Conservation (phyloP, 2,797 vertebrate species). For the Tragelaphus eurycerus region DNA sequence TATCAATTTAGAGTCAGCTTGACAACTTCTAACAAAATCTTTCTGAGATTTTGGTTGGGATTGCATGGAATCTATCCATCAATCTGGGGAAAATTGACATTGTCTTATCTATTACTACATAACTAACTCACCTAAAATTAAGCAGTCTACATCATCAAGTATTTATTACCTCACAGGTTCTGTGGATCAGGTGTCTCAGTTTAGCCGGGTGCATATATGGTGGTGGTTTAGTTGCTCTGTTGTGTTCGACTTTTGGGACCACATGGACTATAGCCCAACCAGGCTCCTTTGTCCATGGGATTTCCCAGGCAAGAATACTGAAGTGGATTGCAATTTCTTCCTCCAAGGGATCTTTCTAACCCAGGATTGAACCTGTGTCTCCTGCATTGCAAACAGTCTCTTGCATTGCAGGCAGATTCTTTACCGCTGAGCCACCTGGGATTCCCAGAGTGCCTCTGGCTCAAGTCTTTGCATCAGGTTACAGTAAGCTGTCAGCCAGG, state of each 20-base stretch:
- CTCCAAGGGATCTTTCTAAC: not conserved
- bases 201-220: not conserved
- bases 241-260: not conserved
- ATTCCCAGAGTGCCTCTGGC: not conserved
- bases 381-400: not conserved
- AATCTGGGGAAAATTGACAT: not conserved
- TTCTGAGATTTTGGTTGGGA: conserved; percentile 1
- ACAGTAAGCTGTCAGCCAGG: not conserved
- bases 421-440: not conserved
- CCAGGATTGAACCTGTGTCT: not conserved
- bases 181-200: not conserved
- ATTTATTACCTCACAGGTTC: not conserved
- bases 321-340: not conserved
- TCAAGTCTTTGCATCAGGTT: not conserved
- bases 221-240: not conserved
- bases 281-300: not conserved
- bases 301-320: not conserved
- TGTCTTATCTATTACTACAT: not conserved
- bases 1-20: not conserved
- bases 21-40: not conserved
- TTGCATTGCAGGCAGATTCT: not conserved
- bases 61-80: not conserved
- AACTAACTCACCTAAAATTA: not conserved
- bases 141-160: not conserved
- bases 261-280: not conserved